Evolutionary conservation across 2,113 vertebrate species (phyloP).

Genomic region (Boulengeromyrus knoepffleri): DNA sequence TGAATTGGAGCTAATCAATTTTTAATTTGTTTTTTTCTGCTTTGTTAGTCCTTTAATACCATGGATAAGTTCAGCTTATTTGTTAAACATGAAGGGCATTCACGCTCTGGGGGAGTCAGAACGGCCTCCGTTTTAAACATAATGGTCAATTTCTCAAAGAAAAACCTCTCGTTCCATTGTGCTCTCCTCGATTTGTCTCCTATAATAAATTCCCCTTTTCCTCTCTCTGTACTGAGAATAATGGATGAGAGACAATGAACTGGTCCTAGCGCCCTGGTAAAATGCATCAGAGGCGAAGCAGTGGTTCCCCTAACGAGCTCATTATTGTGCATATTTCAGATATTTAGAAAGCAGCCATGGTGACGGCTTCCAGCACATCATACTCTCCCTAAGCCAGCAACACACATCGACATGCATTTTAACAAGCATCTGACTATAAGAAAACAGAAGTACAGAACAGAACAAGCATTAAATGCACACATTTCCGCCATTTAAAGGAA

Average conservation of each 20-base stretch:
- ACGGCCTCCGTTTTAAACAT: conserved; percentile 28
- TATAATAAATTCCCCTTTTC: conserved; percentile 6
- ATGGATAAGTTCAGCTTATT: conserved; percentile 19
- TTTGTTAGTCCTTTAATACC: conserved; percentile 11
- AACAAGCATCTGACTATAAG: background rate
- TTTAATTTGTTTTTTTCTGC: background rate
- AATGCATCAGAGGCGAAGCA: conserved; percentile 13
- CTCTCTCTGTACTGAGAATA: conserved; percentile 12
- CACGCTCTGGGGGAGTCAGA: conserved; percentile 25
- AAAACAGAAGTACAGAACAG: background rate
- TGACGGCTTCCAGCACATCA: background rate
- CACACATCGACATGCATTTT: background rate
- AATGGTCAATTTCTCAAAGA: conserved; percentile 26
- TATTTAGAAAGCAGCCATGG: background rate
- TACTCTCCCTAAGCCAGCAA: background rate
- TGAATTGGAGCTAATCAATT: conserved; percentile 2
- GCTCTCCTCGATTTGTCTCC: background rate
- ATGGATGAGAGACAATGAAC: conserved; percentile 33
- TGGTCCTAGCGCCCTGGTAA: conserved; percentile 27
- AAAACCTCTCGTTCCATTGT: conserved; percentile 15
- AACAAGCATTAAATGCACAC: background rate
- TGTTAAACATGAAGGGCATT: conserved; percentile 14
- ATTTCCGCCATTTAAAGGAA: background rate
- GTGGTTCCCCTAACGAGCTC: background rate
- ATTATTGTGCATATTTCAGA: background rate